These are phyloP conservation scores for Epizoanthus ramosus DNA, from an alignment of 92 coral and sea anemone genomes.

Conservation along the genomic window DNA sequence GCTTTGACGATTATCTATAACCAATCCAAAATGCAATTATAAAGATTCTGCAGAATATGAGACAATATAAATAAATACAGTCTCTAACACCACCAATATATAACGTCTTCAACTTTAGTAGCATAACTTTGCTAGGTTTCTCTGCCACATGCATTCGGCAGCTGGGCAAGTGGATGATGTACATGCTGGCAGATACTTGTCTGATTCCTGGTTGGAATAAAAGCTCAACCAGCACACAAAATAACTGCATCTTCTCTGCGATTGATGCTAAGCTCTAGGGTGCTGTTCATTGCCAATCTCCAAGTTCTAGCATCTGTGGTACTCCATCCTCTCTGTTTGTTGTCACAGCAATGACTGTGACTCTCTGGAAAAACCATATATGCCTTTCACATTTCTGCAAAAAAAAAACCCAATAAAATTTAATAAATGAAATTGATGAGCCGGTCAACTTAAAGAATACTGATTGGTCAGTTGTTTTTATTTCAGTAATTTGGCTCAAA, in stretches of 20 bases:
- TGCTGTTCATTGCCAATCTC: slow-evolving; percentile 68
- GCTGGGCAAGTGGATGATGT: slow-evolving; percentile 49
- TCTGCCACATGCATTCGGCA: slow-evolving; percentile 40
- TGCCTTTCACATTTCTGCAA: slow-evolving; percentile 59
- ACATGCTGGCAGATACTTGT: slow-evolving; percentile 42
- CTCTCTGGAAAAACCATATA: slow-evolving; percentile 74
- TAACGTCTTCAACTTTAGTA: too few relatives aligned
- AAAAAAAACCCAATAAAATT: not conserved
- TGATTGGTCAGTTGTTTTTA: too few relatives aligned
- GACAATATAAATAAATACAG: too few relatives aligned
- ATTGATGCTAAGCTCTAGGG: slow-evolving; percentile 57
- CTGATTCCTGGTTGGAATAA: slow-evolving; percentile 57
- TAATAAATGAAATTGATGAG: not conserved
- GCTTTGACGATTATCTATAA: too few relatives aligned
- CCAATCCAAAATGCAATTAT: too few relatives aligned
- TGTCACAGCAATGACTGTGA: slow-evolving; percentile 70
- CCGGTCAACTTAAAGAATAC: not conserved
- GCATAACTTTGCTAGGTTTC: not conserved
- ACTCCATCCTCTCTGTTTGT: slow-evolving; percentile 72
- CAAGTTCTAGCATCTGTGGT: slow-evolving; percentile 48
- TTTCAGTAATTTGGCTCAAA: too few relatives aligned
- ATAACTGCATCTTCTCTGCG: slow-evolving; percentile 51
- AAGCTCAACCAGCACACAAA: slow-evolving; percentile 47
- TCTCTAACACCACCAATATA: too few relatives aligned
- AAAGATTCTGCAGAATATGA: too few relatives aligned